These are phyloP conservation scores for Phoxinus dragarum DNA, from an alignment of 2,797 vertebrate species.

Conservation along the genomic window DNA sequence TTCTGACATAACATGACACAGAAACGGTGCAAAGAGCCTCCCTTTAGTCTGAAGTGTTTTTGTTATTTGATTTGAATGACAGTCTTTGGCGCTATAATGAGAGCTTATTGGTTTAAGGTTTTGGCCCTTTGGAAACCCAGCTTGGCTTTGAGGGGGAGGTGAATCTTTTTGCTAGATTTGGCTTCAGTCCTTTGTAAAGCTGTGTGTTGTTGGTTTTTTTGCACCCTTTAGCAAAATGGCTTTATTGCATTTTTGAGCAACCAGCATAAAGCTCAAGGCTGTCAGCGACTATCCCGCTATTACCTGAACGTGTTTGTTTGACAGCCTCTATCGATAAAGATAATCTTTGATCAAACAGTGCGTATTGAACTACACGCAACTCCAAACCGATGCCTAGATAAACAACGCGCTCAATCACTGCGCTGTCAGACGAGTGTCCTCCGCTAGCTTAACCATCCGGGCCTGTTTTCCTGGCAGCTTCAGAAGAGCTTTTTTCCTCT, in stretches of 20 bases:
- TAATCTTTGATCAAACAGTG: conserved; percentile 77
- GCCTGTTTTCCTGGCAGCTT: conserved; percentile 52
- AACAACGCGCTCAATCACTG: conserved; percentile 64
- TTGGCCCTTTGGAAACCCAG: not conserved
- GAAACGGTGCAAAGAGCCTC: not conserved
- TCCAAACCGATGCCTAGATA: conserved; percentile 60
- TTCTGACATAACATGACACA: conserved; percentile 1
- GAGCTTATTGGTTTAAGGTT: conserved; percentile 11
- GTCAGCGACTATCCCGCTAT: conserved; percentile 71
- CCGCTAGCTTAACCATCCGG: conserved; percentile 26
- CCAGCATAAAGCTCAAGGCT: not conserved
- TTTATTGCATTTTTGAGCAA: conserved; percentile 17
- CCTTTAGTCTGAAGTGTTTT: not conserved
- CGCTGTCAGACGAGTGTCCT: conserved; percentile 43
- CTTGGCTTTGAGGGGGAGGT: not conserved
- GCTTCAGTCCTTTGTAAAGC: not conserved
- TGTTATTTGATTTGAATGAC: not conserved
- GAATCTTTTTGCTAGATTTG: not conserved
- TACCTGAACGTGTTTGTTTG: conserved; percentile 71
- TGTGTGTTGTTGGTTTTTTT: not conserved
- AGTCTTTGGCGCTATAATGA: not conserved
- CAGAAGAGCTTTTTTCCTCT: conserved; percentile 43
- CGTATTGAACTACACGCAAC: conserved; percentile 70
- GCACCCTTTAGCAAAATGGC: not conserved
- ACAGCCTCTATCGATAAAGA: conserved; percentile 74